Base-by-base conservation (phyloP, 2,113 vertebrate species). In the Paramisgurnus dabryanus region DNA sequence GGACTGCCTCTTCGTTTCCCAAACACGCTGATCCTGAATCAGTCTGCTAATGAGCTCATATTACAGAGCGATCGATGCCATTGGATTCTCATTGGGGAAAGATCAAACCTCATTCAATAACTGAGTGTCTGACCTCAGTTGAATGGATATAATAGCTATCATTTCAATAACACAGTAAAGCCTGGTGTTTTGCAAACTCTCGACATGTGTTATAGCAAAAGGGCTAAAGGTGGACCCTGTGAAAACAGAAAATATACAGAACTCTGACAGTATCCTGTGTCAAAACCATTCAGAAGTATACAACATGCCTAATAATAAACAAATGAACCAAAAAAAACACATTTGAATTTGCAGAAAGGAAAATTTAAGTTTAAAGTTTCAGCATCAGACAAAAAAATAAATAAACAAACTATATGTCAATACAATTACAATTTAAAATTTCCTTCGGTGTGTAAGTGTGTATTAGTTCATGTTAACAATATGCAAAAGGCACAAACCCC, bases 41-140 rank as follows among this genome's bases (percentile, higher is more conserved):
- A 92, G 92, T 91, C 90, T 93, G 92, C 92, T 94, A 95, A 95
- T 93, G 92, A 93, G 95, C 93, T 94, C 93, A 92, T 93, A 94
- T 93, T 94, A 93, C 90, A 68, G 39, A 75, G 79, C 77, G 94
- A 96, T 95, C 94, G 95, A 95, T 95, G 80, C 70, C 80, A 85
- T 85, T 75, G 83, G 83, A 85, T 85, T 85, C 80, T 85, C 83
- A 85, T 82, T 85, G 83, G 83, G 50, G 75, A 78, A 60, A 66
- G 76, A 82, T 85, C 83, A 85, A 80, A 76, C 70, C 71, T 85
- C 80, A 85, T 85, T 85, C 80, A 85, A 82, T 85, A 82, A 85
- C n/a, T 79, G 83, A 85, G 83, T 82, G 83, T 85, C 83, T 85
- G 76, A 82, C 76, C 76, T 85, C 83, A 85, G 83, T 84, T 67